Base-by-base conservation (phyloP, 2,888 invertebrate genomes). In the Saturnia pavonia region DNA sequence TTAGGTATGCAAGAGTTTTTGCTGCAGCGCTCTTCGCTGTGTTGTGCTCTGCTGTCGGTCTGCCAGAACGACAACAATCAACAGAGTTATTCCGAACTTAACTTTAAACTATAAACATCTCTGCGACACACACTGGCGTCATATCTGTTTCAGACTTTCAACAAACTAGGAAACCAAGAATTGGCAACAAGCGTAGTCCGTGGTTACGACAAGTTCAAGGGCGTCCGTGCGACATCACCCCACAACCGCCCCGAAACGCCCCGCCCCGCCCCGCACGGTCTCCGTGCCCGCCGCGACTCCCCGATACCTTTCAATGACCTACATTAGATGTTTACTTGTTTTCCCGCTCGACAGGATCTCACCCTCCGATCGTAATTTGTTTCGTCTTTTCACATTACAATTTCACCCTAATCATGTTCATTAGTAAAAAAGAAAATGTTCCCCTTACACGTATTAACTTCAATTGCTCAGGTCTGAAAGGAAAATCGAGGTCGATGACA, bases 121-220 rank as follows among this genome's bases (percentile, higher is more conserved):
- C 54, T 7, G 54, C 54, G 22, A 9, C n/a, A n/a, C n/a, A n/a
- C n/a, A n/a, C n/a, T n/a, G 3, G 51, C 11, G 57, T 25, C 57
- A 25, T 0, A 25, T 60, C 57, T 60, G 57, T 60, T 14, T 25
- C 14, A 25, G 14, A 60, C 27, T 19, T 27, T 60, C 4, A 14
- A 25, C 6, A 12, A 14, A 25, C 1, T 27, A 60, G 57, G 57
- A 60, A 60, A 66, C 40, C 42, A 22, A 42, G 34, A 25, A 25
- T 25, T 34, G 65, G 16, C 34, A 65, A 16, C 27, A 11, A 65
- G 14, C 43, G 67, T 67, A 42, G 67, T 22, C 22, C 67, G n/a
- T 43, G 42, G 67, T 40, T 43, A 42, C 57, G 57, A n/a, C 75
- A 76, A 77, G 80, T 80, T 81, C 80, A 81, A 81, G 81, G 80